phyloP scores from a whole-genome alignment of 2,113 vertebrate species.

The Gorsachius goisagi region DNA sequence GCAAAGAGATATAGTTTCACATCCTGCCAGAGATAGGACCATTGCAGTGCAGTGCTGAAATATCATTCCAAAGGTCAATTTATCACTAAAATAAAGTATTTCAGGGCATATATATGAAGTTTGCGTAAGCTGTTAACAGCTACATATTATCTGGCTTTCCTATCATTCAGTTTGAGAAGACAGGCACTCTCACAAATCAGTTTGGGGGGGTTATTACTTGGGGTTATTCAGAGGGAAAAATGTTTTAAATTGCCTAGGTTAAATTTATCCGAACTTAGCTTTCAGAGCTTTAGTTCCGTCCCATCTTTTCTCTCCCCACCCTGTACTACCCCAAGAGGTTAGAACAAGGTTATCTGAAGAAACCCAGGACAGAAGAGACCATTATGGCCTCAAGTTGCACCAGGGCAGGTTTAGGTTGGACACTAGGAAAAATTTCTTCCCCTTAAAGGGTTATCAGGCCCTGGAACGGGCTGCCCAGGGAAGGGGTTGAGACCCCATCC shows the following conservation, averaged over 20 bases:
- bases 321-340: neutral
- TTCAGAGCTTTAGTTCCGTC: neutral
- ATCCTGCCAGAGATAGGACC: rapidly evolving
- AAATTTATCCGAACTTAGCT: neutral
- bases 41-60: neutral
- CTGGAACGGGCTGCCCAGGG: no score
- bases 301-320: neutral
- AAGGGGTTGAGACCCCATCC: no score
- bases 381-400: no score
- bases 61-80: neutral
- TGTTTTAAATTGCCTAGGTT: rapidly evolving
- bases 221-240: neutral
- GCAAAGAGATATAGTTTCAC: neutral
- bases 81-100: neutral
- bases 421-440: no score
- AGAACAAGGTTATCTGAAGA: neutral
- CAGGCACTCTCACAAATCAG: neutral
- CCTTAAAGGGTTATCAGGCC: no score
- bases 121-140: neutral
- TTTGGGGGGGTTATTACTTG: rapidly evolving
- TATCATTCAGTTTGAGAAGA: rapidly evolving
- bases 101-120: rapidly evolving
- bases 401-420: no score
- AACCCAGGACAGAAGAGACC: neutral
- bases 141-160: rapidly evolving